Evolutionary conservation across 2,113 vertebrate species (phyloP).

Genomic region (Saimiri boliviensis): DNA sequence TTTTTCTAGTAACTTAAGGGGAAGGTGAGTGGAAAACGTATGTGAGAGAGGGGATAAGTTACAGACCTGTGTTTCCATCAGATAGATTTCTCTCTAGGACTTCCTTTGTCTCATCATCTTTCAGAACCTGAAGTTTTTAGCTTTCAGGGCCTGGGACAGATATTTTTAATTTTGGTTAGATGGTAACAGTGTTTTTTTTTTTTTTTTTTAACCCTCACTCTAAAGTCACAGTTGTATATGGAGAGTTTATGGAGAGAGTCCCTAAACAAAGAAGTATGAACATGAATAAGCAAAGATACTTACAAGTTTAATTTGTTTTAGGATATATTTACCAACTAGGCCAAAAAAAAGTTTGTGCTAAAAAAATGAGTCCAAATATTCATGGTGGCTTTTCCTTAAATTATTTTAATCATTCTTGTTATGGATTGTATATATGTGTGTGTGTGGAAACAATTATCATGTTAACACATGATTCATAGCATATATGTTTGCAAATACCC

Average conservation of each 20-base stretch:
- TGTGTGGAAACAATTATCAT: constrained; percentile 77
- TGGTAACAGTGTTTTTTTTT: neutral
- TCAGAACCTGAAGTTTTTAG: neutral
- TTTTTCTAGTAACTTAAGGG: constrained; percentile 62
- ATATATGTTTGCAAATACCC: constrained; percentile 69
- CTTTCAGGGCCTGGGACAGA: neutral
- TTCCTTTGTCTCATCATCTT: neutral
- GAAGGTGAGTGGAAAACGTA: constrained; percentile 7
- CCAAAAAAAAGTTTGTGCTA: neutral
- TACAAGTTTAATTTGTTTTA: neutral
- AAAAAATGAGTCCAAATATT: constrained; percentile 39
- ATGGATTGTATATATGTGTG: neutral
- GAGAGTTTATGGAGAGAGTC: neutral
- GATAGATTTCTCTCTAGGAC: neutral
- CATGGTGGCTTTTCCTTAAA: constrained; percentile 31
- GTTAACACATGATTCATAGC: constrained; percentile 73
- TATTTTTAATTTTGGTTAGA: neutral
- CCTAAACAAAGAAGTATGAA: neutral
- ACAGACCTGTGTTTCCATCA: neutral
- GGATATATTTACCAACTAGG: neutral
- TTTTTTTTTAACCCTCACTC: neutral
- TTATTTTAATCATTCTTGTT: constrained; percentile 53
- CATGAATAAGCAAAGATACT: neutral
- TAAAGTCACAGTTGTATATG: neutral
- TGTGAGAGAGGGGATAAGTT: neutral